A percentile compares a stretch with the other conserved stretches of the same genome.
phyloP scores from a whole-genome alignment of 2,113 vertebrate species.

The Megaptera novaeangliae region DNA sequence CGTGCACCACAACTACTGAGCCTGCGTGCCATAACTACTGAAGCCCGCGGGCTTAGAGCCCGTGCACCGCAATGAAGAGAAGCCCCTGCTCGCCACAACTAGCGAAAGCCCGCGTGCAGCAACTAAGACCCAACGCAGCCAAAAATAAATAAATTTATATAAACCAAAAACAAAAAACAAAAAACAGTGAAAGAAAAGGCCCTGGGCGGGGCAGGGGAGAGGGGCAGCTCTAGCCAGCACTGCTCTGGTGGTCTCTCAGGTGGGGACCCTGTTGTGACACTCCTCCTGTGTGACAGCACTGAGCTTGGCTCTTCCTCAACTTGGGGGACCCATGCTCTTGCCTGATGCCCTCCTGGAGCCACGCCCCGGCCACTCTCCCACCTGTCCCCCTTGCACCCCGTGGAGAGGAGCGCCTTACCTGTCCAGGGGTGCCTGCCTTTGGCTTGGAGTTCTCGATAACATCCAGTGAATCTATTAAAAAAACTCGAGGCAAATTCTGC shows the following conservation, averaged over 20 bases:
- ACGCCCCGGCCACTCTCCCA: background rate
- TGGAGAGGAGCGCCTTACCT: background rate
- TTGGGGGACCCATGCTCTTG: background rate
- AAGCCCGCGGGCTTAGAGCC: no score
- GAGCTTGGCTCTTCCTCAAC: background rate
- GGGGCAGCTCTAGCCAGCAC: background rate
- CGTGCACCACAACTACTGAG: no score
- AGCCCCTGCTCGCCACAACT: no score
- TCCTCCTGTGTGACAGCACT: rapidly evolving
- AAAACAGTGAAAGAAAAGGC: no score
- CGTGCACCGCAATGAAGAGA: no score
- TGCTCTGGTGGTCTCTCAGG: rapidly evolving
- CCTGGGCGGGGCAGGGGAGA: background rate
- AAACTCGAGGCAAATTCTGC: no score
- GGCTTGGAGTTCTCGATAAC: background rate
- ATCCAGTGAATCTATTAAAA: background rate
- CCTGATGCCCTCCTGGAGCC: background rate
- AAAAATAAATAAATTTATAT: no score
- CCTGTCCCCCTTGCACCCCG: background rate
- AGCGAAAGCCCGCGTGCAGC: no score
- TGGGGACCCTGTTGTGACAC: background rate
- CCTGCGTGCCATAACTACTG: no score
- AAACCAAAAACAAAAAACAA: no score
- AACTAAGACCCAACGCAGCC: no score
- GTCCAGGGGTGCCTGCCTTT: background rate